Evolutionary conservation across 2,888 invertebrate genomes (phyloP).

Genomic region (Entomobrya proxima): DNA sequence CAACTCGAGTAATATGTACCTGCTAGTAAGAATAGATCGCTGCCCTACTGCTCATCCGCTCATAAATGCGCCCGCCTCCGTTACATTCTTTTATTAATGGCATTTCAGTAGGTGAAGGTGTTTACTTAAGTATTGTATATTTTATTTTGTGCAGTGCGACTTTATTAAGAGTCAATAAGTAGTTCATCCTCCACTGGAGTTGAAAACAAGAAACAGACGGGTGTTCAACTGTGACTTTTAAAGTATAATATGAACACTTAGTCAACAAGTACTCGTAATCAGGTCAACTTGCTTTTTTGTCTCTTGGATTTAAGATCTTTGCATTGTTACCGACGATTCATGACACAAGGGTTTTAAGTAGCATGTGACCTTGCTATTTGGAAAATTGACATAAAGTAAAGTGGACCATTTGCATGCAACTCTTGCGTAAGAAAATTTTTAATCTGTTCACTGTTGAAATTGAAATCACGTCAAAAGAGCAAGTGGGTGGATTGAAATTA

Average conservation of each 20-base stretch:
- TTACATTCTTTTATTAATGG: too few relatives aligned
- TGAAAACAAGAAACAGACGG: not conserved
- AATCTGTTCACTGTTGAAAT: not conserved
- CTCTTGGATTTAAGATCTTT: not conserved
- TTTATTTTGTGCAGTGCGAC: too few relatives aligned
- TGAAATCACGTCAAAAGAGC: not conserved
- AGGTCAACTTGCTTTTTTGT: not conserved
- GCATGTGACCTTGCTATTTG: not conserved
- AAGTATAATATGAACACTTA: not conserved
- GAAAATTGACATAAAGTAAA: not conserved
- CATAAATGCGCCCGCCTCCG: too few relatives aligned
- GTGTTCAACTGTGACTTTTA: not conserved
- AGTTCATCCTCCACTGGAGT: too few relatives aligned
- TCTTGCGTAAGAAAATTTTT: not conserved
- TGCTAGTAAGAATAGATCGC: too few relatives aligned
- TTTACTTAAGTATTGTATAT: too few relatives aligned
- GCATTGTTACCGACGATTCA: not conserved
- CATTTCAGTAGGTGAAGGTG: too few relatives aligned
- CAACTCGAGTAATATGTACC: too few relatives aligned
- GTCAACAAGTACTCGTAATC: slow-evolving; percentile 3
- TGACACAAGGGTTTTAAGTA: not conserved
- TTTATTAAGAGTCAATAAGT: too few relatives aligned
- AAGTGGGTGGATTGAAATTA: slow-evolving; percentile 52
- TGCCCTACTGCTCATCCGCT: too few relatives aligned
- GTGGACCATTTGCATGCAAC: not conserved